phyloP scores from a whole-genome alignment of 2,113 vertebrate genomes.

The Phylloscopus whistleri region DNA sequence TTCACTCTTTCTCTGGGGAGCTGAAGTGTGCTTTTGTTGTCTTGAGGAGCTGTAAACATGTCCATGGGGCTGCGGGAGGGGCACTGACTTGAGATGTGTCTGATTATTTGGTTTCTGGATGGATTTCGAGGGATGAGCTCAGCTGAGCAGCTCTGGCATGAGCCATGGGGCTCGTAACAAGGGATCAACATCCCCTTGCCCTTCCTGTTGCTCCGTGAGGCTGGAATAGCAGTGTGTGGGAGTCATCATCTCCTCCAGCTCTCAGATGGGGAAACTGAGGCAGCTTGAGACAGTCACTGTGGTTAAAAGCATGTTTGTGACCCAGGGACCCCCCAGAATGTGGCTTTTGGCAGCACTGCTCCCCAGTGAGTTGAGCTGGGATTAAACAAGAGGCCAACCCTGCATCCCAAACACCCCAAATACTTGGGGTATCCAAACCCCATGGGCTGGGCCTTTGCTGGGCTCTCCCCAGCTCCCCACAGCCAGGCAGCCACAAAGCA shows the following conservation, averaged over 20 bases:
- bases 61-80: not conserved
- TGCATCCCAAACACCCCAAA: not conserved
- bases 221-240: not conserved
- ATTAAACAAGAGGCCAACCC: not conserved
- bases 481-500: not conserved
- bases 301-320: not conserved
- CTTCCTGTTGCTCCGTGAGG: fast-evolving
- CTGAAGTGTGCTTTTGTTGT: not conserved
- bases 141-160: not conserved
- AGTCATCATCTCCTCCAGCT: not conserved
- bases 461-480: not conserved
- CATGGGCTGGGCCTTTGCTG: not conserved
- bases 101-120: slow-evolving; percentile 10
- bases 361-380: not conserved
- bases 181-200: not conserved
- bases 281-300: not conserved
- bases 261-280: not conserved
- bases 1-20: not conserved
- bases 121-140: slow-evolving; percentile 24
- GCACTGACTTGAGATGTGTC: not conserved
- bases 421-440: not conserved
- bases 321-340: not conserved
- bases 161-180: fast-evolving
- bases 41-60: not conserved
- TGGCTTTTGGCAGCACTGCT: not conserved